Base-by-base conservation (phyloP, 2,113 vertebrate genomes). In the Podocnemis expansa region DNA sequence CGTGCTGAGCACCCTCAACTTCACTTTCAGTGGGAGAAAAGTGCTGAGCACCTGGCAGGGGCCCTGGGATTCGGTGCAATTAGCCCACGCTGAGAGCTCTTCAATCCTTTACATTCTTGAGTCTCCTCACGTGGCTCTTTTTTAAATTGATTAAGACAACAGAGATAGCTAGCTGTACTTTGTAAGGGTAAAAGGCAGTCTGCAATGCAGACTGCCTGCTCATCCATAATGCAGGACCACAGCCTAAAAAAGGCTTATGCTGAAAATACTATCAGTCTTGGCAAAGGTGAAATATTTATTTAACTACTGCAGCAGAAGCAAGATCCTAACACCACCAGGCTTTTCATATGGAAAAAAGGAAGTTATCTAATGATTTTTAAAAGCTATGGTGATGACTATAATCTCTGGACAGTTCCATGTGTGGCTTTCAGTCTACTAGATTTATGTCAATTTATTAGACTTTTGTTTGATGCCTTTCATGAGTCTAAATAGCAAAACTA, bases 151-250 rank as follows among this genome's bases (percentile, higher is more conserved):
- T 86, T 80, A 13, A 87, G 75, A 92, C 80, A 85, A 95, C 58
- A 95, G 90, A 94, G 82, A 94, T 38, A 91, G n/a, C 41, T 93
- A 94, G 87, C 94, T 90, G 89, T 89, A 94, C 92, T 93, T 95
- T 87, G 91, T 87, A 89, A 91, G 79, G 95, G 73, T 92, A 94
- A 97, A 92, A 29, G 82, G 95, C 88, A 95, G 81, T 95, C 81
- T 78, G 51, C 97, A 97, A n/a, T 97, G 96, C 97, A 97, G 98
- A 95, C 67, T 90, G 95, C 82, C 87, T 90, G 85, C 93, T 98
- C 97, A 98, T 98, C 96, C 95, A 98, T 98, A 98, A 98, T 98
- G 97, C 97, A 98, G 89, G 63, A 87, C 94, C 60, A 91, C 49
- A 91, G 88, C 84, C 97, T 97, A 96, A 97, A 98, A 98, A 95